Base-by-base conservation (phyloP, 1,140 invertebrate species). In the Bombus superbus region DNA sequence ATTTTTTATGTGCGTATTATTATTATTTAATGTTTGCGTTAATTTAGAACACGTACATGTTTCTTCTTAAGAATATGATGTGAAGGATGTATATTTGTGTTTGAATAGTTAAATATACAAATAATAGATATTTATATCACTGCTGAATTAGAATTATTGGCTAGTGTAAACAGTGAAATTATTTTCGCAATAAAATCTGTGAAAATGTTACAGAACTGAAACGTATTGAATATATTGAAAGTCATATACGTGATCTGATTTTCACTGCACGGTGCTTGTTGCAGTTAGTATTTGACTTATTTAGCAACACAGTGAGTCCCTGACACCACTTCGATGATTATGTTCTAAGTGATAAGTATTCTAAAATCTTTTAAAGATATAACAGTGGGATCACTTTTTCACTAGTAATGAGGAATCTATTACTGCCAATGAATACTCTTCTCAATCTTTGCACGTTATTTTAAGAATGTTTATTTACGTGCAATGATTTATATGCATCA, bases 311-410 rank as follows among this genome's bases (percentile, higher is more conserved):
- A 25, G 13, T 47, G n/a, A 85, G 80, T 88, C 86, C 81, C 59
- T 92, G 91, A 90, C 91, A 92, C 72, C 81, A 80, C 85, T 91
- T 57, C n/a, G 79, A 40, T 38, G 57, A 68, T 88, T 83, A 86
- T 69, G 10, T 76, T 83, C 72, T 42, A 38, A 71, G 32, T 18
- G 53, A 42, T 72, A 71, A 83, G 35, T 83, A 66, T 77, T 18
- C 44, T 59, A 9, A 13, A 44, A 44, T 66, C n/a, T n/a, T 44
- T 25, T 53, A 71, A 28, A 72, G 5, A 73, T 66, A 28, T 62
- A 64, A 11, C 38, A 8, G 13, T 13, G 3, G 6, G 0, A 42
- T 40, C 9, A 28, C 1, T 72, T 8, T n/a, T 40, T 5, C 4
- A 62, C 10, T 28, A n/a, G 13, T 13, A 28, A 28, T n/a, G 28